Evolutionary conservation across 2,113 vertebrate species (phyloP), one percentile per base, ranked within the genome.

Genomic region (Leptodactylus fuscus): DNA sequence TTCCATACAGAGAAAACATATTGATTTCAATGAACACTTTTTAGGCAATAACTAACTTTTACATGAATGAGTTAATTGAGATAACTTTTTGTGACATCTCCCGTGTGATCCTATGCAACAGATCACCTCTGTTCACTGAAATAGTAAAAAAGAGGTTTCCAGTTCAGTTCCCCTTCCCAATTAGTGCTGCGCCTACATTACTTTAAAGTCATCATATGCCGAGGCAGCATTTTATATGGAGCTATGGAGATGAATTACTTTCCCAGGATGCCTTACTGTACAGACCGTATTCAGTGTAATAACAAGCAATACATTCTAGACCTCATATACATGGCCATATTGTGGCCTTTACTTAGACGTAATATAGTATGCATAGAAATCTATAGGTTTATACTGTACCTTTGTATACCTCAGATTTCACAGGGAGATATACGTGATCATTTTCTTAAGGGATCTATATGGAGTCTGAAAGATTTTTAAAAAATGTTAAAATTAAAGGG

Each of bases 41-140:
- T 44, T 73, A 44, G 38, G 69, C 20, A 73, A 44, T 73, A 73
- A 44, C 38, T 46, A 24, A n/a, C 22, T 73, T 73, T 44, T 44
- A 41, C 38, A 44, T 44, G 38, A 46, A 73, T 44, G 70, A 46
- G 22, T 27, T 73, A 73, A 73, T 24, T 73, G 70, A 73, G 38
- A 4, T 73, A 73, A 46, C 20, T 73, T 73, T 73, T 73, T 73
- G 22, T 73, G 70, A 73, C 70, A 73, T 73, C 12, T 73, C 13
- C 70, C 36, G 38, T 73, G 70, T 73, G 70, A 73, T 46, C 38
- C 32, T 73, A 44, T 24, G 70, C 70, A 73, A 41, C 70, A 41
- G 36, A 71, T 71, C 34, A 38, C 20, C 69, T 71, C 36, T 73
- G 70, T 73, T 73, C 38, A 73, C 10, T 46, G 20, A 73, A 46